Percentiles rank a stretch among this genome's conserved stretches.
These are phyloP conservation scores for Balearica regulorum DNA, from an alignment of 2,797 vertebrate genomes.

Conservation along the genomic window DNA sequence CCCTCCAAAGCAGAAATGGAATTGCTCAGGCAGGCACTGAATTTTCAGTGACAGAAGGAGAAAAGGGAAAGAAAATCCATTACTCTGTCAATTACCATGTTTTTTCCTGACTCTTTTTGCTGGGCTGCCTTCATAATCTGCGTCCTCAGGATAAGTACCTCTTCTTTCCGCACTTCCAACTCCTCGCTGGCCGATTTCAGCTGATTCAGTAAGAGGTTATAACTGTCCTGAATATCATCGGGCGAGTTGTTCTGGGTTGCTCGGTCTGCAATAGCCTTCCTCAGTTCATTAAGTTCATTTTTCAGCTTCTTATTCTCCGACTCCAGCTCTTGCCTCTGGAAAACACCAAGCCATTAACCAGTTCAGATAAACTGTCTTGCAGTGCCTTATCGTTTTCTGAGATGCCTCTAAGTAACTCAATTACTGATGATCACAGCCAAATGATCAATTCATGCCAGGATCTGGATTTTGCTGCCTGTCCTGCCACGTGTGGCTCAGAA, in stretches of 20 bases:
- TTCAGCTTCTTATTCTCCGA: conserved; percentile 95
- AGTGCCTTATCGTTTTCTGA: background rate
- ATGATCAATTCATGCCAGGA: background rate
- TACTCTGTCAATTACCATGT: conserved; percentile 54
- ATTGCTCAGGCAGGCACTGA: background rate
- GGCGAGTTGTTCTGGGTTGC: conserved; percentile 71
- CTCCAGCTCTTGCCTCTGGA: conserved; percentile 92
- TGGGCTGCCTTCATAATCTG: conserved; percentile 86
- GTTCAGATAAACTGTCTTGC: background rate
- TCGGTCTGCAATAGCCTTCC: conserved; percentile 76
- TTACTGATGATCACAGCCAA: fast-evolving
- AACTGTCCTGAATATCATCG: conserved; percentile 77
- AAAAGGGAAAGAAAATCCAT: background rate
- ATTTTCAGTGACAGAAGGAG: fast-evolving
- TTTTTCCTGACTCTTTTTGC: conserved; percentile 65
- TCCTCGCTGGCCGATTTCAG: conserved; percentile 88
- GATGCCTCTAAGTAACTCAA: background rate
- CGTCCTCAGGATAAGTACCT: conserved; percentile 89
- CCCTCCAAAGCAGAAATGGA: background rate
- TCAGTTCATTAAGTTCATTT: conserved; percentile 90
- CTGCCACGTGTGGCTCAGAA: background rate
- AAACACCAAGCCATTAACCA: background rate
- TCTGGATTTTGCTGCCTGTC: background rate
- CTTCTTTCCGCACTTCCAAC: conserved; percentile 93
- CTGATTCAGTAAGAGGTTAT: conserved; percentile 85